Conservation (phyloP, 2,113 vertebrate species). For the Tragelaphus buxtoni region DNA sequence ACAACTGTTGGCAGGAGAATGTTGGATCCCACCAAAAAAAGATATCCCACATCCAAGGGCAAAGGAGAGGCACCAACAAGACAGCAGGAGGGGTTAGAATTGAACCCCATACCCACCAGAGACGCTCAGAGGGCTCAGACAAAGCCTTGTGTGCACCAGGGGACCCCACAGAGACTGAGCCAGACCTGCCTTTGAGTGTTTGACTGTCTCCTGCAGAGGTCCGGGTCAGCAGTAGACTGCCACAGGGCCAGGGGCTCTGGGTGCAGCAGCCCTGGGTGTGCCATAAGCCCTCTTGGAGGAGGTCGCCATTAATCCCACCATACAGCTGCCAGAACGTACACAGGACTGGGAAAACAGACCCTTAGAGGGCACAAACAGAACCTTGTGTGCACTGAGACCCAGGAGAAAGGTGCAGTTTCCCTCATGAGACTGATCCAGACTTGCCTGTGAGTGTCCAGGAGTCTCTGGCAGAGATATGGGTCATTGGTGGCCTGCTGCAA, state of each 20-base stretch:
- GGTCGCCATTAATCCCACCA: neutral
- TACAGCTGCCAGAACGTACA: neutral
- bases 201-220: neutral
- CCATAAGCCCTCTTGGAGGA: neutral
- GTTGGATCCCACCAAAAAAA: neutral
- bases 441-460: neutral
- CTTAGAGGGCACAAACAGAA: neutral
- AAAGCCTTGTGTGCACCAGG: neutral
- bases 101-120: neutral
- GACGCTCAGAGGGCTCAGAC: neutral
- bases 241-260: neutral
- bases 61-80: neutral
- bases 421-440: neutral
- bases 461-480: neutral
- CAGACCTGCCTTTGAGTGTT: neutral
- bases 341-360: neutral
- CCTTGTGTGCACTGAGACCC: fast-evolving
- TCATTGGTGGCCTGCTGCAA: neutral
- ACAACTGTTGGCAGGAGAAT: neutral
- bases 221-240: neutral
- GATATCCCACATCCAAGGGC: neutral
- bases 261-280: neutral
- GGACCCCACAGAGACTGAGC: neutral
- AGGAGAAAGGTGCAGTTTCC: neutral
- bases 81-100: neutral